Evolutionary conservation across 2,888 invertebrate species (phyloP).

Genomic region (Spilosoma lubricipeda): DNA sequence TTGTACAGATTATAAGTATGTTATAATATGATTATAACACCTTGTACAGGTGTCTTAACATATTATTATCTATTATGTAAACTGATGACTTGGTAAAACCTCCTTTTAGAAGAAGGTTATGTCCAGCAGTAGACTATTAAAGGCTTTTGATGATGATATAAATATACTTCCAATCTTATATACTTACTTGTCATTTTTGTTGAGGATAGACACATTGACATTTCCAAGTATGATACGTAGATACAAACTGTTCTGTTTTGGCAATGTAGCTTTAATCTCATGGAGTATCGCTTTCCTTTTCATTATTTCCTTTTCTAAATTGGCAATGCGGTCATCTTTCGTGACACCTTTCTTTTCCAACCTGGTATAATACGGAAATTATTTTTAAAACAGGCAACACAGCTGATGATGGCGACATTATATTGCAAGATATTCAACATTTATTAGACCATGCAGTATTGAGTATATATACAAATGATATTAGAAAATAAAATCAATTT

Average conservation of each 20-base stretch:
- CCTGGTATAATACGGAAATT: conserved; percentile 51
- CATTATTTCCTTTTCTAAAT: conserved; percentile 91
- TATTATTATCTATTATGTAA: not conserved
- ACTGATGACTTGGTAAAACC: not conserved
- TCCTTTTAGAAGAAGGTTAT: no score
- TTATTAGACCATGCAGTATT: not conserved
- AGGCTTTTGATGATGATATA: not conserved
- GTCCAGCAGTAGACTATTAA: no score
- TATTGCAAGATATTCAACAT: not conserved
- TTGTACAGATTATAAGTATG: no score
- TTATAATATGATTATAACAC: no score
- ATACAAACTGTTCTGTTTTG: conserved; percentile 97
- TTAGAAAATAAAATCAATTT: not conserved
- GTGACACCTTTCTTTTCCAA: conserved; percentile 75
- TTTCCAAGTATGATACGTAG: conserved; percentile 96
- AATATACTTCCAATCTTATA: not conserved
- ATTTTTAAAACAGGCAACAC: not conserved
- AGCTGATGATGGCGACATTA: not conserved
- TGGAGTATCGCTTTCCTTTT: conserved; percentile 94
- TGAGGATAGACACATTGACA: conserved; percentile 98
- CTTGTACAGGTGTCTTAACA: not conserved
- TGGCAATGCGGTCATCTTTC: conserved; percentile 85
- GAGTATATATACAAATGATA: not conserved
- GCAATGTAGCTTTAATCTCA: conserved; percentile 97
- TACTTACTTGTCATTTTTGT: conserved; percentile 97